Conservation (phyloP, 2,797 vertebrate species). For the Falco concolor region DNA sequence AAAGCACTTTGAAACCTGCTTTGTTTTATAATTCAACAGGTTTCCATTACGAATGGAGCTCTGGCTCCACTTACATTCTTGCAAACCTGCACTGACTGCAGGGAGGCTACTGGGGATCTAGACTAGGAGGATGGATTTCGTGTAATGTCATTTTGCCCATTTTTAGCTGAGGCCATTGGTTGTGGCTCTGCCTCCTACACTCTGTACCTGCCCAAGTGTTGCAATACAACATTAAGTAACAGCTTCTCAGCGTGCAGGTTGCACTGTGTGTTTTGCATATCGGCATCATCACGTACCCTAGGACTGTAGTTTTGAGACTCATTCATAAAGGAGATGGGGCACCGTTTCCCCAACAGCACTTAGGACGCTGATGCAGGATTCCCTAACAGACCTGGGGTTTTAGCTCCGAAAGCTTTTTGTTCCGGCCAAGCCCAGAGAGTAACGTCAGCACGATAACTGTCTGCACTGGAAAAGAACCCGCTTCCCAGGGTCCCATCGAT, state of each 20-base stretch:
- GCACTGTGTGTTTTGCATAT: too few relatives aligned
- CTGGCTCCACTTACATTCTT: not conserved
- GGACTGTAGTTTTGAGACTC: not conserved
- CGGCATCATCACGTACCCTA: not conserved
- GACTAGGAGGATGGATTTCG: rapidly evolving
- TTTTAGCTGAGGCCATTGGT: not conserved
- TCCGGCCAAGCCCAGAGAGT: not conserved
- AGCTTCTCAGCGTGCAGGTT: not conserved
- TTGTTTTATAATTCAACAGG: not conserved
- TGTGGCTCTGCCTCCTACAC: not conserved
- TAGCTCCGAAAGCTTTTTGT: not conserved
- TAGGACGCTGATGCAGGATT: not conserved
- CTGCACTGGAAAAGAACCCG: not conserved
- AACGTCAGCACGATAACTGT: not conserved
- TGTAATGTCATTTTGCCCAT: not conserved
- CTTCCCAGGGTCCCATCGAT: not conserved
- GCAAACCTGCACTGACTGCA: not conserved
- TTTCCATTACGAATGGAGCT: not conserved
- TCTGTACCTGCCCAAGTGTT: not conserved
- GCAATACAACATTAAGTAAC: rapidly evolving
- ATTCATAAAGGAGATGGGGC: not conserved
- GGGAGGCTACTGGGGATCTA: not conserved
- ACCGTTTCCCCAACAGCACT: not conserved
- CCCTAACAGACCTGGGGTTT: rapidly evolving
- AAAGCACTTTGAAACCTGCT: not conserved